Conservation (phyloP, 1,140 invertebrate species). For the Aphaenogaster ashmeadi region DNA sequence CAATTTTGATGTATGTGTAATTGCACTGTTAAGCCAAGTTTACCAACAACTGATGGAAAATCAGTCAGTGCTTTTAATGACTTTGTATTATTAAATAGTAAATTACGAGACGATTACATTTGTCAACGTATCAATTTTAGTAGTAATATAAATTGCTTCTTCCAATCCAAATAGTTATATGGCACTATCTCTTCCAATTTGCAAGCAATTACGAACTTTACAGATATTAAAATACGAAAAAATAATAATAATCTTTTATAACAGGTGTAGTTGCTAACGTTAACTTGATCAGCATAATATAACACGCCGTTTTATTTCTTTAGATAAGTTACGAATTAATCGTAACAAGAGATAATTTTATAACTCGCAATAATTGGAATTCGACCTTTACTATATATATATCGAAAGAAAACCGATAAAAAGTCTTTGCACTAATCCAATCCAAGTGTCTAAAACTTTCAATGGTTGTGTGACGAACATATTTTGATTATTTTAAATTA, state of each 20-base stretch:
- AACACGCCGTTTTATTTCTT: conserved; percentile 2
- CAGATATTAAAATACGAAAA: neutral
- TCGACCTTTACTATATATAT: neutral
- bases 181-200: conserved; percentile 10
- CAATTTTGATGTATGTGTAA: neutral
- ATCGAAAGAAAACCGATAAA: neutral
- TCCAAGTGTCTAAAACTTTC: neutral
- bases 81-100: conserved; percentile 12
- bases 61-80: conserved; percentile 19
- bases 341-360: neutral
- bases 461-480: neutral
- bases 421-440: neutral
- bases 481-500: conserved; percentile 5
- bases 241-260: neutral
- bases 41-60: neutral
- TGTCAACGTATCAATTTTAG: conserved; percentile 14
- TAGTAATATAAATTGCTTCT: conserved; percentile 6
- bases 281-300: neutral
- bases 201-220: neutral
- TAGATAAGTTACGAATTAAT: neutral
- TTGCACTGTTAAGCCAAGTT: neutral
- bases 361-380: neutral
- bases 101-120: conserved; percentile 13
- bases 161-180: neutral
- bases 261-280: neutral